phyloP scores from a whole-genome alignment of 1,140 invertebrate genomes.

The Lasioglossum baleicum region DNA sequence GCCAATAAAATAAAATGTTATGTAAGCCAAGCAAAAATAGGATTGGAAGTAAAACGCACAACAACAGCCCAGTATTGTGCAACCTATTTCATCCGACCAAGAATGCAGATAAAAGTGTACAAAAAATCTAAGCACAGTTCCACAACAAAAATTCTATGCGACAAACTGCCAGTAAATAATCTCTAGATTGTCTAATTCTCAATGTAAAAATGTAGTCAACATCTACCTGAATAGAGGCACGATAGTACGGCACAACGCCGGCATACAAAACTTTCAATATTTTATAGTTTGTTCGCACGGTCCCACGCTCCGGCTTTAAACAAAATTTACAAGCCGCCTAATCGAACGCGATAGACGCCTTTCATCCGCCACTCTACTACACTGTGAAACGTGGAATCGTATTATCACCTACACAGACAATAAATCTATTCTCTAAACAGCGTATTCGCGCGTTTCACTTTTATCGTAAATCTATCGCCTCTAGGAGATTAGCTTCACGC shows the following conservation, averaged over 20 bases:
- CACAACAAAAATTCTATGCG: not conserved
- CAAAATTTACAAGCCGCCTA: not conserved
- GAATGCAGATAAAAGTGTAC: too few species aligned
- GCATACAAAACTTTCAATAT: not conserved
- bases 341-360: not conserved
- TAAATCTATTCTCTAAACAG: not conserved
- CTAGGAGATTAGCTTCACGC: too few species aligned
- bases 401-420: conserved; percentile 11
- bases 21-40: too few species aligned
- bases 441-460: not conserved
- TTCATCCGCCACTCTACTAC: not conserved
- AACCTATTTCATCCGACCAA: not conserved
- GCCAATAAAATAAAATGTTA: too few species aligned
- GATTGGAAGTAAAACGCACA: too few species aligned
- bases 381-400: not conserved
- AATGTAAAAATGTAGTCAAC: not conserved
- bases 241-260: not conserved
- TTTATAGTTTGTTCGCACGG: not conserved
- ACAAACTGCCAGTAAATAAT: not conserved
- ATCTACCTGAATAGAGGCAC: not conserved
- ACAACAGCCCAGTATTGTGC: not conserved
- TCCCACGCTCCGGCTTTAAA: not conserved
- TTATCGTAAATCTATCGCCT: not conserved
- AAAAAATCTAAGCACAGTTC: too few species aligned
- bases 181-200: not conserved